A percentile compares a stretch with the other conserved stretches of the same genome.
Conservation (phyloP, 37 sponge, comb jelly and placozoan species). For the Cliona cf. orientalis region DNA sequence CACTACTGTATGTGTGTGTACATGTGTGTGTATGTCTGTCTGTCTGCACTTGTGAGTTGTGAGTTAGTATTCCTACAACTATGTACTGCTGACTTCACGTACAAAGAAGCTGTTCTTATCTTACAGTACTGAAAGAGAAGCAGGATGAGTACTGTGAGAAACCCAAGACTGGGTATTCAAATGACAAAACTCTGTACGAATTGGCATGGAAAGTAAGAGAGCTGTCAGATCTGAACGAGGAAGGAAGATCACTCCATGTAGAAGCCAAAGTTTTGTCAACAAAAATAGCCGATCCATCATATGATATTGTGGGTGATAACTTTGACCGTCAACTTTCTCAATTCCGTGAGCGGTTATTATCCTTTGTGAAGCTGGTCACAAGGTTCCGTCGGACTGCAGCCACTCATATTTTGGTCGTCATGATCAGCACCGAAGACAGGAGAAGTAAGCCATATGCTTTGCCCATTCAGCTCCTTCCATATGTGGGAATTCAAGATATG, state of each 20-base stretch:
- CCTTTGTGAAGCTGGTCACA: conserved; percentile 12
- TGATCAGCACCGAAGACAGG: conserved; percentile 34
- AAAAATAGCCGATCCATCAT: too few relatives aligned
- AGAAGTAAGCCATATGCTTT: conserved; percentile 33
- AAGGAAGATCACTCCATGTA: too few relatives aligned
- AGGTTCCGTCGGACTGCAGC: conserved; percentile 21
- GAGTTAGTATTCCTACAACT: neutral
- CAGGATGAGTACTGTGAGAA: neutral
- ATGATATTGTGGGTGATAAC: too few relatives aligned
- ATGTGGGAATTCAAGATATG: neutral
- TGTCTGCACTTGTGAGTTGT: neutral
- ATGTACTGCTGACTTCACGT: neutral
- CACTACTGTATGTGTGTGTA: neutral
- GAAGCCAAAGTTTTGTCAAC: too few relatives aligned
- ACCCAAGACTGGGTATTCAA: too few relatives aligned
- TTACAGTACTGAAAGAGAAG: neutral
- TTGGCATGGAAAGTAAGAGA: too few relatives aligned
- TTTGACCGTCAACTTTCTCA: neutral
- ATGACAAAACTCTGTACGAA: too few relatives aligned
- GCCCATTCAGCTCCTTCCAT: conserved; percentile 22
- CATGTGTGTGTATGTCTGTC: neutral
- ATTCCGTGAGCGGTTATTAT: neutral
- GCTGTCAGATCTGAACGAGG: too few relatives aligned
- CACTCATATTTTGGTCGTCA: conserved; percentile 39
- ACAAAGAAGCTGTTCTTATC: neutral